Base-by-base conservation (phyloP, 1,140 invertebrate species). In the Drosophila dunni region DNA sequence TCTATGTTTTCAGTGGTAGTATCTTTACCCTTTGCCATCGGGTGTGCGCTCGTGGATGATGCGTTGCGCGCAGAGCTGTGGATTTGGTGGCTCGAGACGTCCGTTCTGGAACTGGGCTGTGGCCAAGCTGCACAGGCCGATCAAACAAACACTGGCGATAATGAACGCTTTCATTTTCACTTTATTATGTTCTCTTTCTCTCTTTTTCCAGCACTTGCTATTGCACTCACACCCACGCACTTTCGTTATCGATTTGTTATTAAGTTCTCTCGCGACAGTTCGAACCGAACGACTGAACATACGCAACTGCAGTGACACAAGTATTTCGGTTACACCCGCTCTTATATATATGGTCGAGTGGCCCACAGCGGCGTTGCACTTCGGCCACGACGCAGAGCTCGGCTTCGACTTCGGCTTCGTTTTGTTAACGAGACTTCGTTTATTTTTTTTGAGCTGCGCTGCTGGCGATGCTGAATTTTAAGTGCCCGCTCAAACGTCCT, bases 61-160 rank as follows among this genome's bases (percentile, higher is more conserved):
- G 92, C 96, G 94, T 90, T 96, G 95, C 3, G 95, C 95, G 82
- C 96, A 97, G 24, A 95, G 93, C n/a, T 93, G 92, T 8, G 96
- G 95, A 69, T 96, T 94, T 7, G 96, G 96, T 4, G 95, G 94
- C 82, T 96, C 96, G 73, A 97, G 90, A 67, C 95, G 93, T 60
- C 95, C 95, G 77, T 94, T 94, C 44, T 94, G 94, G 85, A 96
- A 96, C 90, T 96, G 95, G 15, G 94, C 95, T 38, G 93, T 91
- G 50, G 93, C 94, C 44, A 92, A 79, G 64, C 93, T 93, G 51
- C 93, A 75, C 56, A 94, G 81, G 54, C 93, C 92, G 36, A 93
- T 79, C 38, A 94, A 82, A 67, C 90, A 92, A 67, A 91, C 78
- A 77, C 91, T 75, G 67, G 93, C 67, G 56, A 92, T 61, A 71